Percentiles rank a stretch among this genome's conserved stretches.
These are phyloP conservation scores for Centrocercus urophasianus DNA, from an alignment of 2,113 vertebrate genomes.

Conservation along the genomic window DNA sequence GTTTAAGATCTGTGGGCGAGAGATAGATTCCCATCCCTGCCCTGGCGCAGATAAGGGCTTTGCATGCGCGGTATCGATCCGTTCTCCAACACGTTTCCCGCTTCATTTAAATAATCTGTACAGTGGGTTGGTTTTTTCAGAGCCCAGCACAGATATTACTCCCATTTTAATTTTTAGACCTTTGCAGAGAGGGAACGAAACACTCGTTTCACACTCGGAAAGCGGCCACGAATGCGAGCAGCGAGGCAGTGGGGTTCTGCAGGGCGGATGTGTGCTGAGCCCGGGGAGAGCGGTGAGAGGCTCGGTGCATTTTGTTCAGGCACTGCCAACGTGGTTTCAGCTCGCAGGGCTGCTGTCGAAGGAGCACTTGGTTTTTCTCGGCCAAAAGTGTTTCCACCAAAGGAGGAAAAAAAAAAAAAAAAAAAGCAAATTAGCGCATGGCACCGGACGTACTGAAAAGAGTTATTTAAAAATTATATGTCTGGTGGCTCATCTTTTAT, in stretches of 20 bases:
- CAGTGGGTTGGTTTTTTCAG: not conserved
- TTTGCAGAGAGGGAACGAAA: conserved; percentile 16
- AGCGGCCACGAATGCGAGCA: not conserved
- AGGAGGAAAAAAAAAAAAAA: conserved; percentile 19
- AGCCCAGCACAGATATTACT: not conserved
- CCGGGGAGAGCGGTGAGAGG: not conserved
- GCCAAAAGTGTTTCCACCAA: conserved; percentile 50
- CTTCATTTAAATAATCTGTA: conserved; percentile 70
- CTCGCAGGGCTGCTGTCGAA: not conserved
- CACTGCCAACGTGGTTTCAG: conserved; percentile 40
- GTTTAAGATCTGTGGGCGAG: conserved; percentile 62
- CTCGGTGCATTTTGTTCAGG: conserved; percentile 16
- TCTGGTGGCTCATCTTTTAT: conserved; percentile 62
- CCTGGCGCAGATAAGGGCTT: conserved; percentile 65
- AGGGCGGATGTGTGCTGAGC: not conserved
- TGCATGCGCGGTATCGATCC: conserved; percentile 44
- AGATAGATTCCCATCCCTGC: conserved; percentile 67
- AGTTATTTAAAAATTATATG: conserved; percentile 63
- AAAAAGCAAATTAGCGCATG: conserved; percentile 31
- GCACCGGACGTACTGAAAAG: conserved; percentile 29
- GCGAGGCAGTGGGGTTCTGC: not conserved
- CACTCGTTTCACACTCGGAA: not conserved
- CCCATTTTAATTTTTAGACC: conserved; percentile 35
- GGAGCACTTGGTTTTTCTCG: conserved; percentile 42
- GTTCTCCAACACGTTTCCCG: conserved; percentile 47